Evolutionary conservation across 37 sponge, comb jelly and placozoan genomes (phyloP).

Genomic region (Hexactinellida sp.): DNA sequence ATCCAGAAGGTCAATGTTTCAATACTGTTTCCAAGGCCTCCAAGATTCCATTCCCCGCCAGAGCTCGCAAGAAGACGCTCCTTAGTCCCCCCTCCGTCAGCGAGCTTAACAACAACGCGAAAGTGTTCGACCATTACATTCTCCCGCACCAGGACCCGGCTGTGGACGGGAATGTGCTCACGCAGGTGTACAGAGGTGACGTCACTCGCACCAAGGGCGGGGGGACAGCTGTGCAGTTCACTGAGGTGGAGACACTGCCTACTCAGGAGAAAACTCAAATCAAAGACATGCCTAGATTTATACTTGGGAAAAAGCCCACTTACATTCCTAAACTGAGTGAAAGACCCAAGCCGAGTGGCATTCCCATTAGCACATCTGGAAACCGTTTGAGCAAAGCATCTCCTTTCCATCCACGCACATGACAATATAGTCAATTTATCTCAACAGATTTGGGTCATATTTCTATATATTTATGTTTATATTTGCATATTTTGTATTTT

Average conservation of each 20-base stretch:
- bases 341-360: background rate
- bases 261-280: background rate
- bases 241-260: conserved; percentile 39
- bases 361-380: background rate
- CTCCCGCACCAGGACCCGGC: background rate
- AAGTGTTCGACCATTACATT: background rate
- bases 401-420: background rate
- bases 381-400: background rate
- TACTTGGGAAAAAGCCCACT: background rate
- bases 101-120: background rate
- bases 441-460: too few relatives aligned
- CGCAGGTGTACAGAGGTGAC: conserved; percentile 31
- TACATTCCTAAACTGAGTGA: conserved; percentile 11
- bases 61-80: background rate
- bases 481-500: too few relatives aligned
- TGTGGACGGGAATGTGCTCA: background rate
- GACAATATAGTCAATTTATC: background rate
- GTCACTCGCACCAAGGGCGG: conserved; percentile 48
- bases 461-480: too few relatives aligned
- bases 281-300: background rate
- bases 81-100: background rate
- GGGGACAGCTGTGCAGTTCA: conserved; percentile 61
- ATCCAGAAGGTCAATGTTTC: background rate
- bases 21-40: background rate
- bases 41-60: background rate